Conservation (phyloP, 2,888 invertebrate species). For the Tetragonula carbonaria region DNA sequence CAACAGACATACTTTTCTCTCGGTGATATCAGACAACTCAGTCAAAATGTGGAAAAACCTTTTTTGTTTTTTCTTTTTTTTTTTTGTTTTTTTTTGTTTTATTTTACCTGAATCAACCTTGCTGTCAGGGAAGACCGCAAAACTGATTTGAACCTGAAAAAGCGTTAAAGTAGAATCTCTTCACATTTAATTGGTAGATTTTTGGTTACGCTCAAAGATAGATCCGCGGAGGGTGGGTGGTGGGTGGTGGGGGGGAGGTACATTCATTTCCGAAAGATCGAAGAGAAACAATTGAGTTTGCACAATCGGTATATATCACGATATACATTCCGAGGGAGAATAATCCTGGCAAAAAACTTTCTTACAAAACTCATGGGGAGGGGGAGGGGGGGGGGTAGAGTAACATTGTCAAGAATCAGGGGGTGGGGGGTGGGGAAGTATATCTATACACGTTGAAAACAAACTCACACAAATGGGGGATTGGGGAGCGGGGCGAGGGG, state of each 20-base stretch:
- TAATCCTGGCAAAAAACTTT: not conserved
- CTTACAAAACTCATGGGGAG: not conserved
- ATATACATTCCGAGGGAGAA: conserved; percentile 11
- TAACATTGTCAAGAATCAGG: not conserved
- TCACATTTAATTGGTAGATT: conserved; percentile 61
- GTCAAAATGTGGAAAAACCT: conserved; percentile 75
- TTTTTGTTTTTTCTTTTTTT: conserved; percentile 68
- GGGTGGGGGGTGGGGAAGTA: conserved; percentile 24
- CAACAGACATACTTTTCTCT: conserved; percentile 74
- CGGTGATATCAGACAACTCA: conserved; percentile 74
- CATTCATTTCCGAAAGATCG: not conserved
- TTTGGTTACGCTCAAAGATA: conserved; percentile 52
- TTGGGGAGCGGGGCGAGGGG: too few species aligned
- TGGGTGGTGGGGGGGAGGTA: too few species aligned
- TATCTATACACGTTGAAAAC: conserved; percentile 39
- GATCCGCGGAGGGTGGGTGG: conserved; percentile 16
- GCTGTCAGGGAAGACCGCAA: conserved; percentile 82
- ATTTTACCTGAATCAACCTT: conserved; percentile 82
- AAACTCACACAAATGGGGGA: conserved; percentile 43
- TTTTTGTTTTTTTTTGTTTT: too few species aligned
- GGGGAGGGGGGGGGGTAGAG: too few species aligned
- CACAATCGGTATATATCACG: not conserved
- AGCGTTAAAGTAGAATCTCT: conserved; percentile 78
- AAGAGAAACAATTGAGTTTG: conserved; percentile 26
- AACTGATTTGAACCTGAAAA: conserved; percentile 83